Percentiles rank a stretch among this genome's conserved stretches.
phyloP scores from a whole-genome alignment of 1,140 invertebrate species.

The Lucilia sericata region DNA sequence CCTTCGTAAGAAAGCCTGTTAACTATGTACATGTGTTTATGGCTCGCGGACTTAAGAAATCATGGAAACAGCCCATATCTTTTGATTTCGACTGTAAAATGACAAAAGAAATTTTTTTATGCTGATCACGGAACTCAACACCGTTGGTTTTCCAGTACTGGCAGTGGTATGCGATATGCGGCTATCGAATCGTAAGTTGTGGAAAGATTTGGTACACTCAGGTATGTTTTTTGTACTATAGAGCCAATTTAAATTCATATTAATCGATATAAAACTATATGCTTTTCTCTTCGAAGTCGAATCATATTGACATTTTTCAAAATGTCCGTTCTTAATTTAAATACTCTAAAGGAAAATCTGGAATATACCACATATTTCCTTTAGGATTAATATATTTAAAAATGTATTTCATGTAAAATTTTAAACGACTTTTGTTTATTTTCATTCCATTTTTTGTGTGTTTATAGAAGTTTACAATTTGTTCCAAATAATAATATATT shows the following conservation, averaged over 20 bases:
- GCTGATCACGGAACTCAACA: background rate
- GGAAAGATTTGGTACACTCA: background rate
- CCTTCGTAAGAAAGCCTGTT: background rate
- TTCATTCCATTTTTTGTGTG: no score
- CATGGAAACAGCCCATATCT: constrained; percentile 50
- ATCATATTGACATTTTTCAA: no score
- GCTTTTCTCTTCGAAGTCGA: no score
- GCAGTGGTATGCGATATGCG: constrained; percentile 1
- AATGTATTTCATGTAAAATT: no score
- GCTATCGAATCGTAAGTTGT: constrained; percentile 6
- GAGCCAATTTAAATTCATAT: background rate
- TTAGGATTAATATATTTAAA: no score
- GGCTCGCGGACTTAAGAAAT: constrained; percentile 47
- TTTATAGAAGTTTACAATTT: no score
- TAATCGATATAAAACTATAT: no score
- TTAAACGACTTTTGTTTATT: no score
- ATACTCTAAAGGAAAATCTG: no score
- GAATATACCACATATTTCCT: no score
- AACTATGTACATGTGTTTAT: constrained; percentile 47
- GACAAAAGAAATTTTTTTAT: background rate
- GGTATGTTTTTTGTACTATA: background rate
- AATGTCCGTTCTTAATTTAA: no score
- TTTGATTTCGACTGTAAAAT: constrained; percentile 36
- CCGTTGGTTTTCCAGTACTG: background rate
- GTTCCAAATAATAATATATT: no score